These are phyloP conservation scores for Muricea muricata DNA, from an alignment of 92 coral and sea anemone genomes.

Conservation along the genomic window DNA sequence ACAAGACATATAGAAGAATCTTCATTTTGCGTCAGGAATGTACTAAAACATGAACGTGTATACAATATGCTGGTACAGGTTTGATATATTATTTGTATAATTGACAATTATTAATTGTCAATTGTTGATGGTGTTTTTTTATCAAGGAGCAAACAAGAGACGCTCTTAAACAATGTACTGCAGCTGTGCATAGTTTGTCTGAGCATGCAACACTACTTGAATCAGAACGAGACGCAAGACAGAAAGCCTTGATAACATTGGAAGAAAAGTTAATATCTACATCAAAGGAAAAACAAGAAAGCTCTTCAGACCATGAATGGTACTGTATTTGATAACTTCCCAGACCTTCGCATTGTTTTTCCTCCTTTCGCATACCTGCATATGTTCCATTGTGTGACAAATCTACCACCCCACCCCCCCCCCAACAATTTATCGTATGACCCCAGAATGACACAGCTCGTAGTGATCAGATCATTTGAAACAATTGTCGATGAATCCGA, in stretches of 20 bases:
- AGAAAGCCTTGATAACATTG: slow-evolving; percentile 49
- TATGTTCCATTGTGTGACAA: no score
- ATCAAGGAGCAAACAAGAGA: slow-evolving; percentile 69
- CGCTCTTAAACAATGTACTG: slow-evolving; percentile 77
- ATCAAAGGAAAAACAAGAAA: slow-evolving; percentile 44
- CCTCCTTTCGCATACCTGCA: no score
- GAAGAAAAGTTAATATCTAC: slow-evolving; percentile 42
- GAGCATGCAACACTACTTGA: slow-evolving; percentile 69
- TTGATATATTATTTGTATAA: background rate
- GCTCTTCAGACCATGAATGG: slow-evolving; percentile 52
- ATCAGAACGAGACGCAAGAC: slow-evolving; percentile 60
- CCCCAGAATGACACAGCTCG: no score
- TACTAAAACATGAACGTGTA: no score
- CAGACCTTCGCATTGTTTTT: background rate
- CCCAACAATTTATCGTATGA: no score
- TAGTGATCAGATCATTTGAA: no score
- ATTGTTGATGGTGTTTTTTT: background rate
- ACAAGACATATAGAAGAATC: no score
- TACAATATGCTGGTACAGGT: no score
- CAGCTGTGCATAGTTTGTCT: slow-evolving; percentile 76
- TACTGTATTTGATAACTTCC: no score
- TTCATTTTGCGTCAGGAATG: no score
- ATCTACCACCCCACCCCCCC: no score
- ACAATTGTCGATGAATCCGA: no score
- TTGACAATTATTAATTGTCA: background rate